These are phyloP conservation scores for Oreochromis grahami DNA, from an alignment of 2,797 vertebrate species.

Conservation along the genomic window DNA sequence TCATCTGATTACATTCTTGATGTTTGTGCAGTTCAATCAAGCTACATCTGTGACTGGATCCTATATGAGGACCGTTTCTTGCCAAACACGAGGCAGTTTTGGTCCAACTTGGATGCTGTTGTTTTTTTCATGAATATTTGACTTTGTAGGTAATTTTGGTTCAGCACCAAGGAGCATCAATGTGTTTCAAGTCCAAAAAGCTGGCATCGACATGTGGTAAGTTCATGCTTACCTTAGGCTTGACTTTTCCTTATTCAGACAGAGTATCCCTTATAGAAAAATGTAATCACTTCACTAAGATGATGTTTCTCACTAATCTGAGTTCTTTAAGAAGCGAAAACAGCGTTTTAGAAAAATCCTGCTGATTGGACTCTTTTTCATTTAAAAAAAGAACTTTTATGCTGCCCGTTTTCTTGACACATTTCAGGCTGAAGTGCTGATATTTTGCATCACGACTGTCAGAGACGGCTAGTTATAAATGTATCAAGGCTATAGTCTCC, in stretches of 20 bases:
- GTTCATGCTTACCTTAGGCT: not conserved
- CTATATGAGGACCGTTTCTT: not conserved
- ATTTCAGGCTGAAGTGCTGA: not conserved
- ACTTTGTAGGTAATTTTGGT: not conserved
- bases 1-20: not conserved
- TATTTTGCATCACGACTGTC: not conserved
- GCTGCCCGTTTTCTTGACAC: not conserved
- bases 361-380: not conserved
- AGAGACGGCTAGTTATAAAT: not conserved
- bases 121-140: not conserved
- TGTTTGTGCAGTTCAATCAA: not conserved
- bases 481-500: not conserved
- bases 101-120: not conserved
- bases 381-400: not conserved
- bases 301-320: not conserved
- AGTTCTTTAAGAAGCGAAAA: not conserved
- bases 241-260: not conserved
- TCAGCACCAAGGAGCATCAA: not conserved
- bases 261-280: not conserved
- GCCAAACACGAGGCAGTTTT: not conserved
- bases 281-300: not conserved
- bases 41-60: fast-evolving
- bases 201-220: not conserved
- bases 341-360: not conserved
- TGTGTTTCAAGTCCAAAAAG: not conserved